These are phyloP conservation scores for Spisula subtruncata DNA, from an alignment of 2,888 invertebrate species.

Conservation along the genomic window DNA sequence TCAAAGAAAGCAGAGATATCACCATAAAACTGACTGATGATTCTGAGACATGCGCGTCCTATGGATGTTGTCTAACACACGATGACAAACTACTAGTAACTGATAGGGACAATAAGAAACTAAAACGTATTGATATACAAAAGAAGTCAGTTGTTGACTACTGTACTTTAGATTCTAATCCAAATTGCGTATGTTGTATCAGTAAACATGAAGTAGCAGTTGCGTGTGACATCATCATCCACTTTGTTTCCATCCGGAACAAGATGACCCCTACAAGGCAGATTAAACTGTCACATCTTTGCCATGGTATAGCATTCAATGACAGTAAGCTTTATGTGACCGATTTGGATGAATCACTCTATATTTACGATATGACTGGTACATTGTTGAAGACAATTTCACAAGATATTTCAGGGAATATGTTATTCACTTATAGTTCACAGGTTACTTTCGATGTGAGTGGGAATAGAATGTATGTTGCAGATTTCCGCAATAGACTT, in stretches of 20 bases:
- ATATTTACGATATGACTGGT: not conserved
- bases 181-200: not conserved
- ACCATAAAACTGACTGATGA: not conserved
- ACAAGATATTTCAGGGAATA: not conserved
- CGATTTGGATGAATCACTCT: not conserved
- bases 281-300: not conserved
- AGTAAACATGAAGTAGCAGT: not conserved
- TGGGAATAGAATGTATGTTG: not conserved
- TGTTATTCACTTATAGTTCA: not conserved
- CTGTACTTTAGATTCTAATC: not conserved
- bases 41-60: not conserved
- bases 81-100: not conserved
- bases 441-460: not conserved
- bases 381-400: not conserved
- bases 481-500: not conserved
- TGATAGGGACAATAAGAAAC: not conserved
- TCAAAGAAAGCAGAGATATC: not conserved
- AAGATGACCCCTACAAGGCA: not conserved
- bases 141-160: constrained; percentile 16
- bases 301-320: not conserved
- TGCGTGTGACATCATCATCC: not conserved
- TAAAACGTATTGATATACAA: not conserved
- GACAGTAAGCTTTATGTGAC: not conserved
- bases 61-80: not conserved
- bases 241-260: not conserved